Evolutionary conservation across 2,113 vertebrate species (phyloP).

Genomic region (Petaurus breviceps): DNA sequence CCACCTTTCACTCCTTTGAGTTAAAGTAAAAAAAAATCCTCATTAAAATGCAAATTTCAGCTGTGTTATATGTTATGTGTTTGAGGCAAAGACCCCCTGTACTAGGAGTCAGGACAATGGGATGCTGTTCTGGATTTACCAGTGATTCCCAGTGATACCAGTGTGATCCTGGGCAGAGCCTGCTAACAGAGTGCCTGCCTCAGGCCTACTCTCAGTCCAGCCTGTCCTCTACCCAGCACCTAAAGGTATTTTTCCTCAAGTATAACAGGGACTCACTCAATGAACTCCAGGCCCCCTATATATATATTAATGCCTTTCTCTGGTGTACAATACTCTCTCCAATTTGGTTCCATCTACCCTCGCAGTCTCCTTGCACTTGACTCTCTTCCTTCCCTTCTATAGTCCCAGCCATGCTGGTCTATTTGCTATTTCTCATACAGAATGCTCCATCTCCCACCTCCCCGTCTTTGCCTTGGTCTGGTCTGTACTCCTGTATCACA

Average conservation of each 20-base stretch:
- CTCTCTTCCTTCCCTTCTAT: background rate
- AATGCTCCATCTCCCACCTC: background rate
- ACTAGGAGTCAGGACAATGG: background rate
- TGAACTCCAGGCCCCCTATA: background rate
- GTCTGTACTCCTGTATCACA: background rate
- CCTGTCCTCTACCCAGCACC: background rate
- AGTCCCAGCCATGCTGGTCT: background rate
- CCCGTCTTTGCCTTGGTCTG: background rate
- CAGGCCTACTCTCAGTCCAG: background rate
- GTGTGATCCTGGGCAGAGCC: background rate
- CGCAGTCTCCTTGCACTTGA: background rate
- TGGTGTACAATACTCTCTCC: background rate
- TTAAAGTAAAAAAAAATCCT: background rate
- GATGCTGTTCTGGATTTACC: background rate
- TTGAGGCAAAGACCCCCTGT: background rate
- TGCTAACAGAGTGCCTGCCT: background rate
- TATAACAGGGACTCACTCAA: background rate
- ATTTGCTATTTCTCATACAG: background rate
- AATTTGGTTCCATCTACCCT: background rate
- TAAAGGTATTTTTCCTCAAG: background rate
- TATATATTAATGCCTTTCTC: background rate
- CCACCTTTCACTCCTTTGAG: background rate
- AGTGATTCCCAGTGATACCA: background rate
- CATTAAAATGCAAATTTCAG: background rate
- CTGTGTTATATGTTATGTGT: background rate